These are phyloP conservation scores for Aphodius sticticus DNA, from an alignment of 2,888 invertebrate genomes.

Conservation along the genomic window DNA sequence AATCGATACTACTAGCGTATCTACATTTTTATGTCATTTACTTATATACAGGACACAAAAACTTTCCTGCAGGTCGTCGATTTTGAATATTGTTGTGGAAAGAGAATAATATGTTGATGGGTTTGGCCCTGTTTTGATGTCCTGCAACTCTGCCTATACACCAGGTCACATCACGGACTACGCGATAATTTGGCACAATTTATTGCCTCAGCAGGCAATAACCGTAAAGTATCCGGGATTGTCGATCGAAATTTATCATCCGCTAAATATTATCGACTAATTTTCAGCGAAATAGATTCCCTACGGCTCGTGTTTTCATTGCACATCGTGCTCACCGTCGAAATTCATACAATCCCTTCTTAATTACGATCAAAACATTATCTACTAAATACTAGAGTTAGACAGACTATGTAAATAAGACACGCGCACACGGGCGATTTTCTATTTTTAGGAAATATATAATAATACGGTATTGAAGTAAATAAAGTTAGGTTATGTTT, in stretches of 20 bases:
- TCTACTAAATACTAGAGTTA: no score
- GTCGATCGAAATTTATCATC: constrained; percentile 23
- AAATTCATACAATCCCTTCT: not conserved
- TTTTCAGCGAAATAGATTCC: constrained; percentile 10
- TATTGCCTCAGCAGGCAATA: constrained; percentile 18
- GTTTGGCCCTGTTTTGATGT: not conserved
- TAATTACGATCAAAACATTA: not conserved
- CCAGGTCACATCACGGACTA: not conserved
- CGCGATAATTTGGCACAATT: constrained; percentile 22
- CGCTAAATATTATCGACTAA: constrained; percentile 24
- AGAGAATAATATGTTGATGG: not conserved
- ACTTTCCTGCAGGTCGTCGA: no score
- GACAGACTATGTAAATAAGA: no score
- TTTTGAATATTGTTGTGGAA: not conserved
- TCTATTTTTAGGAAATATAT: no score
- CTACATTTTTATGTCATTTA: not conserved
- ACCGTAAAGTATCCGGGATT: constrained; percentile 24
- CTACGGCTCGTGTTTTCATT: constrained; percentile 18
- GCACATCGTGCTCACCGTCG: not conserved
- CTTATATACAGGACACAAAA: no score
- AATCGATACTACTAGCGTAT: not conserved
- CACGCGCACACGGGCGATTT: no score
- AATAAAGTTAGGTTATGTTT: no score
- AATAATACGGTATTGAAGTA: no score
- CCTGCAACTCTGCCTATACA: not conserved